phyloP scores from a whole-genome alignment of 2,888 invertebrate genomes.

The Pandemis corylana region DNA sequence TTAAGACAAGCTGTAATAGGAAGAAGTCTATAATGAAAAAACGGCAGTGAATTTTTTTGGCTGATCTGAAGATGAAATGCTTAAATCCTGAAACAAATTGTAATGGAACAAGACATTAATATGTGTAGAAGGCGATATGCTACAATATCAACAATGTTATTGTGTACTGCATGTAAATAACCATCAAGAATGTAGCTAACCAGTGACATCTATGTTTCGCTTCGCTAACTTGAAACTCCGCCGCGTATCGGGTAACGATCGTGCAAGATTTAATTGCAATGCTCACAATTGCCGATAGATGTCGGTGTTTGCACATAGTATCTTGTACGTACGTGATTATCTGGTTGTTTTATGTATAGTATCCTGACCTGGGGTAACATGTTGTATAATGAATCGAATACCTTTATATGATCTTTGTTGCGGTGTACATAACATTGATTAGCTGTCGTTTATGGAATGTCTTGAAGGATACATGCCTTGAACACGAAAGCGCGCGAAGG shows the following conservation, averaged over 20 bases:
- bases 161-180: not conserved
- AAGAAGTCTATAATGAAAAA: not conserved
- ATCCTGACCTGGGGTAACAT: conserved; percentile 37
- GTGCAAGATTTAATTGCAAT: conserved; percentile 35
- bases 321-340: conserved; percentile 19
- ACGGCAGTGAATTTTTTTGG: not conserved
- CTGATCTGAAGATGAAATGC: not conserved
- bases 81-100: not conserved
- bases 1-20: not conserved
- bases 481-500: not conserved
- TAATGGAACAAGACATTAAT: not conserved
- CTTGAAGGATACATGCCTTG: not conserved
- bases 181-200: conserved; percentile 10
- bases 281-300: conserved; percentile 34
- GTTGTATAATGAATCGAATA: conserved; percentile 18
- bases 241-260: conserved; percentile 22
- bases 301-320: conserved; percentile 15
- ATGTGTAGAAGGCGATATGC: not conserved
- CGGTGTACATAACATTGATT: conserved; percentile 5
- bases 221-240: conserved; percentile 27
- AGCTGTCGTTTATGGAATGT: not conserved
- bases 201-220: conserved; percentile 34
- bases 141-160: not conserved
- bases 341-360: conserved; percentile 11
- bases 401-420: conserved; percentile 28